Base-by-base conservation (phyloP, 1,140 invertebrate species). In the Saccostrea echinata region DNA sequence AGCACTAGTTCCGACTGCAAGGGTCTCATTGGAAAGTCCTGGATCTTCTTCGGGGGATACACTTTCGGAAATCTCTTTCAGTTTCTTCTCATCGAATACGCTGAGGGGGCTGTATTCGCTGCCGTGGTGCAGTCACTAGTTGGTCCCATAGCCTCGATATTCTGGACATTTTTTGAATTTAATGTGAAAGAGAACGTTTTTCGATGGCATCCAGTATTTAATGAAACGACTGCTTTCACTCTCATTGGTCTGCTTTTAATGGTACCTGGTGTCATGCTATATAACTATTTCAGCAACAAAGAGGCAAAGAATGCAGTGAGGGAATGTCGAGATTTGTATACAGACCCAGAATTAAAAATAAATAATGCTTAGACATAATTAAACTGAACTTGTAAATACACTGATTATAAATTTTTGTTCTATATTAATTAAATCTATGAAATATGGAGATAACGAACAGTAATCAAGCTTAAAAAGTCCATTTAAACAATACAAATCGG, bases 121-220 rank as follows among this genome's bases (percentile, higher is more conserved):
- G 91, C 89, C 0, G 84, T 92, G 8, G 91, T 92, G 2, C 90
- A 91, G 68, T 88, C 91, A 6, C 51, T 91, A 30, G 87, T 91
- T 0, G 90, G 91, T n/a, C 91, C 91, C 3, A 51, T 89, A 21
- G 91, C 90, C 3, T 86, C 91, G 0, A 81, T 92, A 27, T 92
- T 91, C 87, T 92, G 91, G 91, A 90, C 91, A 0, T 84, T 92
- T 12, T 92, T 92, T 80, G 82, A 89, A 52, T 90, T 89, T 18
- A 61, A 90, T 76, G 30, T 76, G 2, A 18, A 12, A n/a, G 76
- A 71, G 11, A 87, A 89, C 30, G 86, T 85, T 35, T 88, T 92
- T 27, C 51, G 53, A 21, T 92, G 90, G 89, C 27, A 86, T 1
- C 91, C 91, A 27, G 84, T 84, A n/a, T 90, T 92, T 80, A 90